These are phyloP conservation scores for Yponomeuta sedellus DNA, from an alignment of 2,888 invertebrate species.

Conservation along the genomic window DNA sequence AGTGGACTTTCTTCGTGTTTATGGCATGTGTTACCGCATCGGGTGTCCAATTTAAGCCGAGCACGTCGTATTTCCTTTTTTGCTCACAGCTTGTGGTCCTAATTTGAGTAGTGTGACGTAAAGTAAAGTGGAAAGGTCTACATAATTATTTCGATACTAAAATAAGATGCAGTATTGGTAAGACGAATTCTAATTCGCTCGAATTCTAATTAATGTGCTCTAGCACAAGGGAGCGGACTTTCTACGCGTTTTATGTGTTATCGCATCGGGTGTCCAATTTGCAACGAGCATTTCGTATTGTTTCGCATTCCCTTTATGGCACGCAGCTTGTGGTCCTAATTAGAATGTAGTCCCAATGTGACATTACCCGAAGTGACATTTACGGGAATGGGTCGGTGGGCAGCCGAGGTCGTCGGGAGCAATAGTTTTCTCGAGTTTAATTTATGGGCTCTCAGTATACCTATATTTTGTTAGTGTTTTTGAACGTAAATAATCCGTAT, in stretches of 20 bases:
- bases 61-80: not conserved
- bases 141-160: too few species aligned
- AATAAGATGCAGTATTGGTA: too few species aligned
- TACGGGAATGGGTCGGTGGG: not conserved
- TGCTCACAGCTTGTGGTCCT: not conserved
- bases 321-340: conserved; percentile 4
- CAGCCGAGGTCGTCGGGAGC: not conserved
- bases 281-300: not conserved
- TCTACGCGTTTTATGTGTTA: not conserved
- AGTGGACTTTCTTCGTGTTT: not conserved
- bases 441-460: too few species aligned
- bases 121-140: too few species aligned
- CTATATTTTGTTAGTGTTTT: too few species aligned
- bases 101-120: not conserved
- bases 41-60: conserved; percentile 5
- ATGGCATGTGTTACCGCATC: not conserved
- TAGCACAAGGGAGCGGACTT: not conserved
- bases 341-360: not conserved
- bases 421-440: not conserved
- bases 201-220: too few species aligned
- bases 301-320: not conserved
- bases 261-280: conserved; percentile 8
- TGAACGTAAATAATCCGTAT: too few species aligned
- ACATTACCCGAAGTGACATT: not conserved
- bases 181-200: too few species aligned